phyloP scores from a whole-genome alignment of 1,140 invertebrate genomes.

The Sitobion miscanthi region DNA sequence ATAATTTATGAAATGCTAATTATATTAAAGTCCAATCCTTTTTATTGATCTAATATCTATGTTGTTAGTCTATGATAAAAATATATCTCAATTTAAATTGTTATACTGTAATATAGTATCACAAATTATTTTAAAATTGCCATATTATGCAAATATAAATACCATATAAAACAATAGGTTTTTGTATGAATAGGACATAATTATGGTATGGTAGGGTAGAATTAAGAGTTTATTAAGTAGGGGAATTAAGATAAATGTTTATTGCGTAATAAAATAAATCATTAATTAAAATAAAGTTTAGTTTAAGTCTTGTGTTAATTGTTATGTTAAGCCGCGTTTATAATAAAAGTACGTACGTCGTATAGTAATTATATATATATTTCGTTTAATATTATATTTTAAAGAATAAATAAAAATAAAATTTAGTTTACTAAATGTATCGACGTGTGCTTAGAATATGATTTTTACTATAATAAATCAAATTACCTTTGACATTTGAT shows the following conservation, averaged over 20 bases:
- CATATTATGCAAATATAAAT: too few relatives aligned
- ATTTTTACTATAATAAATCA: not conserved
- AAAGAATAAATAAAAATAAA: not conserved
- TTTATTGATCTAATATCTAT: too few relatives aligned
- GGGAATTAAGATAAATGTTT: not conserved
- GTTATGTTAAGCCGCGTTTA: too few relatives aligned
- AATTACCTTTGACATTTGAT: not conserved
- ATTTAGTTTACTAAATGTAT: not conserved
- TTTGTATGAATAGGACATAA: not conserved
- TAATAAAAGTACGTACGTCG: not conserved
- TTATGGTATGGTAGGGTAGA: too few relatives aligned
- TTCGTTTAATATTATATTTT: not conserved
- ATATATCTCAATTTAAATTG: too few relatives aligned
- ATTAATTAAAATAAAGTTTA: not conserved
- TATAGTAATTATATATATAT: not conserved
- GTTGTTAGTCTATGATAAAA: too few relatives aligned
- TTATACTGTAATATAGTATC: not conserved
- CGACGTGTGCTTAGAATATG: not conserved
- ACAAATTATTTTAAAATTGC: not conserved
- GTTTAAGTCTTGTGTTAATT: not conserved
- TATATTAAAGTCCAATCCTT: not conserved
- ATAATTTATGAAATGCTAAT: not conserved
- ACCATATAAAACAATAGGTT: not conserved
- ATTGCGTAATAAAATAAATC: not conserved
- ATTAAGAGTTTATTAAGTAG: not conserved